Evolutionary conservation across 2,888 invertebrate species (phyloP).

Genomic region (Drosophila siamana): DNA sequence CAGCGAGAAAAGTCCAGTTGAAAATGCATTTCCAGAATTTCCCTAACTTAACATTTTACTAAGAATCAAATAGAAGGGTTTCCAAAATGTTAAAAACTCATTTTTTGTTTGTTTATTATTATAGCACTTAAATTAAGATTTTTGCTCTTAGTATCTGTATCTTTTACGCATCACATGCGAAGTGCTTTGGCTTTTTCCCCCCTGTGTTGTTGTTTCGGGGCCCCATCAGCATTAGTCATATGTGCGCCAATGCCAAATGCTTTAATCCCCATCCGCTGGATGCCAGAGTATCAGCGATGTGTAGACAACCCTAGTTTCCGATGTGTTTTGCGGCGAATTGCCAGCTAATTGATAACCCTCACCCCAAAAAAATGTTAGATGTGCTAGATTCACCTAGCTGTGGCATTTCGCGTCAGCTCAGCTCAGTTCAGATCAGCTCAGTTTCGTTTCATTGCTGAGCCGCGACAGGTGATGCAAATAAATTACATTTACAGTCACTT

Average conservation of each 20-base stretch:
- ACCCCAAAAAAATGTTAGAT: constrained; percentile 43
- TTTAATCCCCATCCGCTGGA: constrained; percentile 30
- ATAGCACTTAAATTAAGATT: too few species aligned
- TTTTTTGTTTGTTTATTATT: too few species aligned
- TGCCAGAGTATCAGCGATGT: neutral
- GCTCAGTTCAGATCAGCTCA: constrained; percentile 23
- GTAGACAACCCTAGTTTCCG: constrained; percentile 35
- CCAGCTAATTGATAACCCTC: constrained; percentile 77
- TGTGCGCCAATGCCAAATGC: constrained; percentile 28
- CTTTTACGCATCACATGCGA: neutral
- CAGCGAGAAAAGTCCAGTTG: too few species aligned
- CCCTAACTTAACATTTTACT: too few species aligned
- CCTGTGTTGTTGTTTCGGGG: neutral
- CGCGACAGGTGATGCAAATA: constrained; percentile 43
- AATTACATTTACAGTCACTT: neutral
- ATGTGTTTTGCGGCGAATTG: constrained; percentile 17
- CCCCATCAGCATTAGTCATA: constrained; percentile 26
- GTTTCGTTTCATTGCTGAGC: constrained; percentile 38
- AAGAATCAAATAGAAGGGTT: too few species aligned
- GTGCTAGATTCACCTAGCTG: constrained; percentile 8
- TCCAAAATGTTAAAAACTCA: too few species aligned
- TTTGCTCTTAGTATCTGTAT: neutral
- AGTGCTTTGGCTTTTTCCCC: neutral
- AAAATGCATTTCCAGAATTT: too few species aligned
- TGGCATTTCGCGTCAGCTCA: neutral